Base-by-base conservation (phyloP, 2,797 vertebrate species). In the Enteromius argenteus region DNA sequence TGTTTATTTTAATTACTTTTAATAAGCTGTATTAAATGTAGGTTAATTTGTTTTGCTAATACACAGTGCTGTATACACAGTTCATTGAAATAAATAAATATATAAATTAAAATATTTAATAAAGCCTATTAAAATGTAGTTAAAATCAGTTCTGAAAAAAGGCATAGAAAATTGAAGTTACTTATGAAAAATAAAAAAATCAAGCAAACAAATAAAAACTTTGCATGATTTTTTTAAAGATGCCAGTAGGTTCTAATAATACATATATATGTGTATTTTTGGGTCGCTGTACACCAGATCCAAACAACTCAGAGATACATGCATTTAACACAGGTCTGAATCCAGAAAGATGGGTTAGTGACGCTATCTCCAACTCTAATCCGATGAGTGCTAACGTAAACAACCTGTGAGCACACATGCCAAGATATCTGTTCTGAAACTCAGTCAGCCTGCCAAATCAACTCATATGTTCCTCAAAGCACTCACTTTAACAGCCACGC, bases 381-480 rank as follows among this genome's bases (percentile, higher is more conserved):
- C 73, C 73, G 5, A 23, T 15, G 27, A 69, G 35, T 46, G 81
- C 64, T 58, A 68, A 77, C 62, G 62, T 77, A 83, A 76, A 83
- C 81, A 83, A 68, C 81, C 73, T 21, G 46, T 67, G 81, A 67
- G 23, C 81, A 9, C 62, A 67, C 37, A 77, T 27, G 72, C 73
- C 19, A 74, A 51, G 46, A 77, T 77, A 83, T 83, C 81, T 15
- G 35, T 46, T 58, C 49, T 67, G n/a, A 77, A 76, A 67, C 72
- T 67, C 72, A 58, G 60, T 83, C 32, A 44, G 35, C 39, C 32
- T 74, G 69, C 58, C 56, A 76, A 77, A 76, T 68, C 73, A 77
- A 68, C 62, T 83, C 72, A 83, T 83, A 67, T 53, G 71, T 53
- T 67, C 44, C 72, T 76, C 44, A 83, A 76, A 76, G 72, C 60